Evolutionary conservation across 1,140 invertebrate species (phyloP).

Genomic region (Pseudomyrmex pallidus): DNA sequence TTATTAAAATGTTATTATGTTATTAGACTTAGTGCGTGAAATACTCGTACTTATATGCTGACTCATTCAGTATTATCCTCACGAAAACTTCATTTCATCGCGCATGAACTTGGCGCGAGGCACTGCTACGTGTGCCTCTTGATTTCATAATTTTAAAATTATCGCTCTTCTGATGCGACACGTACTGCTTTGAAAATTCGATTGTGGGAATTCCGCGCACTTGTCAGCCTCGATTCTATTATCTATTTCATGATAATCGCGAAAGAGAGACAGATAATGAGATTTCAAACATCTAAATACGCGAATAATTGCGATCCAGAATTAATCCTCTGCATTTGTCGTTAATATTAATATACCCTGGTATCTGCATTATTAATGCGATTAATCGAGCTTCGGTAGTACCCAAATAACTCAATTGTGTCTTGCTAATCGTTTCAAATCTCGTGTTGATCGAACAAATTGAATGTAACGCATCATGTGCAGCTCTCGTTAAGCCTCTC

Average conservation of each 20-base stretch:
- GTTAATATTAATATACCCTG: background rate
- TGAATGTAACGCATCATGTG: too few species aligned
- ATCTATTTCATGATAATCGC: background rate
- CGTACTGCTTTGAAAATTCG: background rate
- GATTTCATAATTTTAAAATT: too few species aligned
- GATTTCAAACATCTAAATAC: background rate
- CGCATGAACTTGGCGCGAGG: too few species aligned
- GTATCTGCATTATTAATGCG: background rate
- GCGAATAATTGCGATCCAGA: background rate
- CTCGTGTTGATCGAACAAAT: background rate
- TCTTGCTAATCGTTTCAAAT: background rate
- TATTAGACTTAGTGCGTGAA: too few species aligned
- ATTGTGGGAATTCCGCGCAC: background rate
- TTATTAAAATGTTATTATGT: too few species aligned
- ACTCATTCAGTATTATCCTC: too few species aligned
- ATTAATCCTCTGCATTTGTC: background rate
- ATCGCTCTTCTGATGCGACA: background rate
- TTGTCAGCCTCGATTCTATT: background rate
- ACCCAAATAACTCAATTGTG: constrained; percentile 5
- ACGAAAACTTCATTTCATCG: too few species aligned
- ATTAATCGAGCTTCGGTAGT: background rate
- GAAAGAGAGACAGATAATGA: constrained; percentile 14
- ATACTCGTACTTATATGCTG: too few species aligned
- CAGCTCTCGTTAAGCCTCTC: too few species aligned
- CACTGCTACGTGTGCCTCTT: too few species aligned